phyloP scores from a whole-genome alignment of 2,888 invertebrate genomes.

The Tenthredo amoena region DNA sequence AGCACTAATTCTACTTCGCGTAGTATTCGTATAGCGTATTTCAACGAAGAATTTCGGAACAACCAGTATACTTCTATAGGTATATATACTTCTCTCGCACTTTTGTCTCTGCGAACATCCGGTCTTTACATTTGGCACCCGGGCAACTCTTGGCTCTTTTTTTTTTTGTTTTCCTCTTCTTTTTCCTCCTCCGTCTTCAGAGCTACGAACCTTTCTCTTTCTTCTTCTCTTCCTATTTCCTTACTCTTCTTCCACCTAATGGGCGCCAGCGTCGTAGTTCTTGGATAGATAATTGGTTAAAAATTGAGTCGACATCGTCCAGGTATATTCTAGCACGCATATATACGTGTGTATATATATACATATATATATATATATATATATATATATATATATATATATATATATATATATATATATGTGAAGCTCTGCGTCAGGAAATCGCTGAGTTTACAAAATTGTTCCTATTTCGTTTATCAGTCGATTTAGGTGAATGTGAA shows the following conservation, averaged over 20 bases:
- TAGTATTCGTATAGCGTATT: neutral
- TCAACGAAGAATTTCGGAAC: conserved; percentile 11
- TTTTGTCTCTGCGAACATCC: conserved; percentile 44
- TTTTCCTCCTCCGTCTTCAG: neutral
- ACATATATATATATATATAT: no score
- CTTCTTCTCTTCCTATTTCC: conserved; percentile 38
- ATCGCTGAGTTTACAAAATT: neutral
- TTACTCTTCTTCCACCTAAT: conserved; percentile 21
- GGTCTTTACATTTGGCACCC: conserved; percentile 44
- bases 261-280: conserved; percentile 24
- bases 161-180: conserved; percentile 54
- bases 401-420: no score
- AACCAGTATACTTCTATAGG: neutral
- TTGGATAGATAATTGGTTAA: conserved; percentile 25
- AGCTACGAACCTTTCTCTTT: conserved; percentile 21
- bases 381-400: neutral
- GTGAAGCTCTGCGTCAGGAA: neutral
- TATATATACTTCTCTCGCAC: neutral
- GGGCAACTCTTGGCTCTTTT: conserved; percentile 52
- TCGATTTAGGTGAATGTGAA: neutral
- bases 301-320: conserved; percentile 11
- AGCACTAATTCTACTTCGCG: conserved; percentile 20
- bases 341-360: no score
- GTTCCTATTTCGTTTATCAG: no score
- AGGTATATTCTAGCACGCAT: neutral